These are phyloP conservation scores for Tethea ocularis DNA, from an alignment of 2,888 invertebrate species.

Conservation along the genomic window DNA sequence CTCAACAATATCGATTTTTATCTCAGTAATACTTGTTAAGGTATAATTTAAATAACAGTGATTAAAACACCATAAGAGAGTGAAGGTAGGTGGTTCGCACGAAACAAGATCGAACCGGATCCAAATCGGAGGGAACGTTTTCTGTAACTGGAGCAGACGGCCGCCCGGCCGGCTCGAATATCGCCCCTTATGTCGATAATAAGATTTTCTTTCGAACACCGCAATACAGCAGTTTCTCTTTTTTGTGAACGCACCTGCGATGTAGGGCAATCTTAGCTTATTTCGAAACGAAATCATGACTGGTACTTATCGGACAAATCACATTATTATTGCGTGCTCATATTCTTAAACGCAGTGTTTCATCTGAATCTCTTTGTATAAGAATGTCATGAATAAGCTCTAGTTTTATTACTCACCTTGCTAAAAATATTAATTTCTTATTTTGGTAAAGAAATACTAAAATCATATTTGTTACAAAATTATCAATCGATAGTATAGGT, in stretches of 20 bases:
- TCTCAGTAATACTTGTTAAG: slow-evolving; percentile 40
- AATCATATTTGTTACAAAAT: not conserved
- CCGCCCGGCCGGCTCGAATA: slow-evolving; percentile 66
- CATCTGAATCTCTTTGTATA: not conserved
- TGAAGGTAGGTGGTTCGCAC: slow-evolving; percentile 65
- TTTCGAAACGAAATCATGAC: slow-evolving; percentile 66
- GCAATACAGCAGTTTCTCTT: slow-evolving; percentile 76
- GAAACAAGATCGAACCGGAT: slow-evolving; percentile 79
- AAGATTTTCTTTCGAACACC: slow-evolving; percentile 77
- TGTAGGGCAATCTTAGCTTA: slow-evolving; percentile 73
- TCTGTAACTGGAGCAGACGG: slow-evolving; percentile 80
- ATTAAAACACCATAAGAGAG: slow-evolving; percentile 74
- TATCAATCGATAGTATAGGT: too few relatives aligned
- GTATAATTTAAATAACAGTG: slow-evolving; percentile 56
- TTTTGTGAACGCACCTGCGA: slow-evolving; percentile 77
- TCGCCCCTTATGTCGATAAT: slow-evolving; percentile 80
- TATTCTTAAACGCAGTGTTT: slow-evolving; percentile 1
- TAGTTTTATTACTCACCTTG: not conserved
- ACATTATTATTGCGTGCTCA: slow-evolving; percentile 16
- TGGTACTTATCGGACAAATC: slow-evolving; percentile 64
- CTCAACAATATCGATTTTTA: slow-evolving; percentile 44
- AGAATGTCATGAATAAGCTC: not conserved
- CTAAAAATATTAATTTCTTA: not conserved
- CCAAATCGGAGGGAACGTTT: slow-evolving; percentile 73
- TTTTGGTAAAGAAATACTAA: not conserved